Base-by-base conservation (phyloP, 2,888 invertebrate genomes). In the Meiosimyza platycephala region DNA sequence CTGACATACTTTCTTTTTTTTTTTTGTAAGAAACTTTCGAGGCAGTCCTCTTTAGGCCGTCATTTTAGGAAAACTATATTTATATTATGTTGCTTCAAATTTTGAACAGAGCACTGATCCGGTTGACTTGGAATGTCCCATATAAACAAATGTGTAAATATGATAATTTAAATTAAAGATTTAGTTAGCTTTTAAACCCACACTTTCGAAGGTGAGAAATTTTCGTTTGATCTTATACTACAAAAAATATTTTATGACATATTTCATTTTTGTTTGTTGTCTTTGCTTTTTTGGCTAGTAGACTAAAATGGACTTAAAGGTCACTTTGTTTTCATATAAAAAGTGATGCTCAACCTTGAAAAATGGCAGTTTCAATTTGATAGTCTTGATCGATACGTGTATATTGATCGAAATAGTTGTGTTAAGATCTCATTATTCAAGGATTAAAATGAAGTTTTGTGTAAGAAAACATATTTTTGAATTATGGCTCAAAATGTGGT, bases 111-210 rank as follows among this genome's bases (percentile, higher is more conserved):
- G 28, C 28, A 28, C 28, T 28, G 28, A 28, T 28, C 28, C 28
- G 28, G 28, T 28, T 28, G 4, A 22, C 40, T 40, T 40, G 40
- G 6, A 40, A 40, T 9, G 6, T 40, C 3, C 16, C 22, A 28
- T 57, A 57, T 28, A 18, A 18, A 15, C 57, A 57, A 57, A 28
- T 15, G 57, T 57, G 6, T 6, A 1, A 57, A 57, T 13, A 57
- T 57, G 28, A 22, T 13, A 18, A 15, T 28, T 57, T 18, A 62
- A 28, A n/a, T 0, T 62, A 54, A 1, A 55, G 55, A n/a, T 57
- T 67, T n/a, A 67, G 60, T 69, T 51, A 12, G n/a, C 28, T 69
- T 9, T 18, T 13, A 16, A 69, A 11, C 68, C 68, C 68, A 69
- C 68, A 33, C 68, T 13, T 33, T 33, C 48, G 7, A 48, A 63